phyloP scores from a whole-genome alignment of 2,113 vertebrate genomes.

The Eublepharis macularius region DNA sequence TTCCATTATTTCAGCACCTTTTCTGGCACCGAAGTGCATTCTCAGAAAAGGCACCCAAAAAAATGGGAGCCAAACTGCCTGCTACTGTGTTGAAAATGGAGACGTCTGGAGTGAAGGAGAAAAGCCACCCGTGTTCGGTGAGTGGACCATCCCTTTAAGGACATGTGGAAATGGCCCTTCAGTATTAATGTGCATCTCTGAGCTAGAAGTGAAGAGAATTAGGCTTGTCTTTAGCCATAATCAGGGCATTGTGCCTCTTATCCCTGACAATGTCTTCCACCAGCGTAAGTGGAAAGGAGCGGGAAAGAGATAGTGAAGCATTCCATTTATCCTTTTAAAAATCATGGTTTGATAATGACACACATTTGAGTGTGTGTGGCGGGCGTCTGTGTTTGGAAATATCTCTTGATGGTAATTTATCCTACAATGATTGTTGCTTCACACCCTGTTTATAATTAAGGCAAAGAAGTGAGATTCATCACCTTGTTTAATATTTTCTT shows the following conservation, averaged over 20 bases:
- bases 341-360: constrained; percentile 77
- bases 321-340: constrained; percentile 73
- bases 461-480: constrained; percentile 73
- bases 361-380: constrained; percentile 51
- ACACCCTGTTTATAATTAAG: constrained; percentile 72
- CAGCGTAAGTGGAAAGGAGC: constrained; percentile 56
- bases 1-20: too few relatives aligned
- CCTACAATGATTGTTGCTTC: constrained; percentile 74
- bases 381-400: constrained; percentile 68
- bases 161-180: too few relatives aligned
- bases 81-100: too few relatives aligned
- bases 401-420: constrained; percentile 76
- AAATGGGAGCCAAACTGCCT: too few relatives aligned
- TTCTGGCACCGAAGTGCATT: too few relatives aligned
- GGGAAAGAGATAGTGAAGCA: constrained; percentile 53
- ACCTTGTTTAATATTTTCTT: constrained; percentile 73
- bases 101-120: too few relatives aligned
- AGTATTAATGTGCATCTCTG: constrained; percentile 28
- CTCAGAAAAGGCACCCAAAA: too few relatives aligned
- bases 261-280: constrained; percentile 70
- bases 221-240: constrained; percentile 68
- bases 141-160: too few relatives aligned
- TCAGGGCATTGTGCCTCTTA: constrained; percentile 59
- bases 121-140: too few relatives aligned
- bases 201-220: constrained; percentile 59